Conservation (phyloP, 2,888 invertebrate genomes). For the Athalia rosae region DNA sequence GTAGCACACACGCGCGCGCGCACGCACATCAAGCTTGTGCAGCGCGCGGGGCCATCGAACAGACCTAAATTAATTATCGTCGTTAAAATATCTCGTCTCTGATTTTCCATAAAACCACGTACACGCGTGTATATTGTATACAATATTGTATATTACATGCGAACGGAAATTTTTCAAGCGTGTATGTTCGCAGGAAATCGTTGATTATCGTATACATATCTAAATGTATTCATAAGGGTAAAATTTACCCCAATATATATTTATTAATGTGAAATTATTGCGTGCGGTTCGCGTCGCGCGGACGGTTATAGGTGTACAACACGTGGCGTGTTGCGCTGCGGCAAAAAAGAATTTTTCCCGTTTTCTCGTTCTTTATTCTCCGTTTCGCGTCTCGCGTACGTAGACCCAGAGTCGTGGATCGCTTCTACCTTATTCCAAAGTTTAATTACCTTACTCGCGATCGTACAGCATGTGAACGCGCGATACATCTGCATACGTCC, state of each 20-base stretch:
- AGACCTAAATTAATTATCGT: conserved; percentile 9
- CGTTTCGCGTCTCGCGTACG: not conserved
- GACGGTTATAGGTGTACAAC: too few relatives aligned
- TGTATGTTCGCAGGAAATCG: too few relatives aligned
- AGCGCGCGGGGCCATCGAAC: not conserved
- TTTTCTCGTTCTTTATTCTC: not conserved
- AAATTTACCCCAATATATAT: too few relatives aligned
- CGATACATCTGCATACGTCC: conserved; percentile 2
- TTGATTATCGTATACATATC: too few relatives aligned
- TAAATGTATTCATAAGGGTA: too few relatives aligned
- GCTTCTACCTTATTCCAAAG: not conserved
- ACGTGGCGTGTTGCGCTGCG: not conserved
- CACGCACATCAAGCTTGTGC: too few relatives aligned
- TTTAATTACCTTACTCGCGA: not conserved
- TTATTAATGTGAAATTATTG: too few relatives aligned
- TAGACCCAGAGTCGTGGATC: not conserved
- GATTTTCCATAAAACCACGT: not conserved
- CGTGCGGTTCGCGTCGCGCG: too few relatives aligned
- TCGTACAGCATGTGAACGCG: not conserved
- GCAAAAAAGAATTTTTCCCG: not conserved
- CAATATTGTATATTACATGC: too few relatives aligned
- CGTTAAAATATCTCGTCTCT: not conserved
- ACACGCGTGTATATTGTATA: not conserved
- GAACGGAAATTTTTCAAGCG: too few relatives aligned
- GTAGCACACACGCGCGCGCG: too few relatives aligned